Percentiles rank a stretch among this genome's conserved stretches.
These are phyloP conservation scores for Hormaphis cornu DNA, from an alignment of 1,140 invertebrate genomes.

Conservation along the genomic window DNA sequence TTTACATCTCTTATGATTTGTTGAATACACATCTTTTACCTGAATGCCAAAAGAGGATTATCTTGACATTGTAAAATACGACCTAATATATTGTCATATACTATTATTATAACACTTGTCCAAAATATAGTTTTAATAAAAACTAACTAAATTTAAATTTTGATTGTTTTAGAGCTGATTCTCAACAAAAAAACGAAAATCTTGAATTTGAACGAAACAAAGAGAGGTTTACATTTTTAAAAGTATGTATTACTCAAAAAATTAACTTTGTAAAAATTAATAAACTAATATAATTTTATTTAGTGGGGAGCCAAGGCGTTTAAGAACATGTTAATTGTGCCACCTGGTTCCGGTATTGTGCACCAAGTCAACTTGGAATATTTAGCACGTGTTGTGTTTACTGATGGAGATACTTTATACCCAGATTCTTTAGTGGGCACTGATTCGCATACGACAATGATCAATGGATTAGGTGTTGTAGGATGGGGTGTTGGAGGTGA, in stretches of 20 bases:
- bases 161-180: conserved; percentile 59
- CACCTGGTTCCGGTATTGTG: conserved; percentile 94
- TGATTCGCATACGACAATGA: conserved; percentile 98
- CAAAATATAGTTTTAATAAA: too few relatives aligned
- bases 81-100: too few relatives aligned
- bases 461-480: conserved; percentile 78
- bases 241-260: conserved; percentile 55
- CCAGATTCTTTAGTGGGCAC: conserved; percentile 97
- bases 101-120: too few relatives aligned
- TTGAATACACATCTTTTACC: too few relatives aligned
- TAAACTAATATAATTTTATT: conserved; percentile 34
- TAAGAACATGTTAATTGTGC: conserved; percentile 93
- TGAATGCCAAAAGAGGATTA: too few relatives aligned
- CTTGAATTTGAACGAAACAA: conserved; percentile 93
- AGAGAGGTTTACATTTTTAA: conserved; percentile 90
- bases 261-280: background rate
- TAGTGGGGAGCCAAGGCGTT: conserved; percentile 94
- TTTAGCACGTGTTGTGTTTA: conserved; percentile 88
- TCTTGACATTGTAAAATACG: too few relatives aligned
- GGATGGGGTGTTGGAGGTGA: conserved; percentile 68
- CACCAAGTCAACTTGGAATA: conserved; percentile 98
- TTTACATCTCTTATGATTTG: too few relatives aligned
- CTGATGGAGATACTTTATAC: conserved; percentile 59
- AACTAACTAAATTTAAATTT: too few relatives aligned
- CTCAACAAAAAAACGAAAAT: conserved; percentile 86